Evolutionary conservation across 2,797 vertebrate genomes (phyloP).

Genomic region (Macrochelys suwanniensis): DNA sequence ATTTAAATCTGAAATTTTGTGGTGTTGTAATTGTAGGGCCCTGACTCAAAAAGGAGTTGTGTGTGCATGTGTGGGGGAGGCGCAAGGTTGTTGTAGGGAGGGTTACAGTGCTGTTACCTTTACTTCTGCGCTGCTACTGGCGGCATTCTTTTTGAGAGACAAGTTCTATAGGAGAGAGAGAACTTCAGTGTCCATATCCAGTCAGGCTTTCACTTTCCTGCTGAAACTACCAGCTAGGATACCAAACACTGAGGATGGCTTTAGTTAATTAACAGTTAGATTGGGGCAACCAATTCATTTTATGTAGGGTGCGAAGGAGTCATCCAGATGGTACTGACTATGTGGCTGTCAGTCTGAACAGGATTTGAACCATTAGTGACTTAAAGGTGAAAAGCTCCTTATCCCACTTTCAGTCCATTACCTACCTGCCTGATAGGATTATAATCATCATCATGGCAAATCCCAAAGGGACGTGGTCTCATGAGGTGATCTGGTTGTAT

Average conservation of each 20-base stretch:
- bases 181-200: background rate
- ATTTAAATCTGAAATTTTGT: too few relatives aligned
- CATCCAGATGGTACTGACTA: background rate
- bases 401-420: fast-evolving
- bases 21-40: too few relatives aligned
- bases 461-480: too few relatives aligned
- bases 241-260: background rate
- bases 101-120: too few relatives aligned
- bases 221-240: background rate
- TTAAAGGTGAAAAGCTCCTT: constrained; percentile 4
- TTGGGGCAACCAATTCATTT: background rate
- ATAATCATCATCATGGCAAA: too few relatives aligned
- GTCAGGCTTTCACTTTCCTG: background rate
- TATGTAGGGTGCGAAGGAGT: background rate
- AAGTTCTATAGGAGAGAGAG: background rate
- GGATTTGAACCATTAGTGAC: background rate
- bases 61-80: too few relatives aligned
- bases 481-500: too few relatives aligned
- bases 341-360: background rate
- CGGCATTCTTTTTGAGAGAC: background rate
- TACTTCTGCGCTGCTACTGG: too few relatives aligned
- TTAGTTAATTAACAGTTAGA: background rate
- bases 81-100: too few relatives aligned
- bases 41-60: too few relatives aligned
- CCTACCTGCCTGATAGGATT: background rate